Conservation (phyloP, 2,797 vertebrate species). For the Microcaecilia unicolor region DNA sequence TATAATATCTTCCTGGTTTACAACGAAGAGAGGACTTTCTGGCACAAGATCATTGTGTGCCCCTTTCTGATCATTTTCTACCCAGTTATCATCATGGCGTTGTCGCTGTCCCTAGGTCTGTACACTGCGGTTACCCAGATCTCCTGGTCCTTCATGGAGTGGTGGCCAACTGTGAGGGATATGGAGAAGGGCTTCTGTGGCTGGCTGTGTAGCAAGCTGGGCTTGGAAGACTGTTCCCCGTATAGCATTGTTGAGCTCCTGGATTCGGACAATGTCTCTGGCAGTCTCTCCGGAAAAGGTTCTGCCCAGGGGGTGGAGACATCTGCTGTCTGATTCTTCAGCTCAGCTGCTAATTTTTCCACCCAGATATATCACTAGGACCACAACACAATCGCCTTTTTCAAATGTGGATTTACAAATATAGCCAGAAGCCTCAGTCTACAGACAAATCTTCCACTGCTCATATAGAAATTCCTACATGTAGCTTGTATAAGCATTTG, state of each 20-base stretch:
- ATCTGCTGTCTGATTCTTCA: constrained; percentile 77
- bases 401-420: too few relatives aligned
- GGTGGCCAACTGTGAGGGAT: constrained; percentile 86
- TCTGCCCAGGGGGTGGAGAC: constrained; percentile 75
- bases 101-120: constrained; percentile 79
- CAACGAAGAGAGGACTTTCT: constrained; percentile 97
- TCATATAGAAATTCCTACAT: too few relatives aligned
- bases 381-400: too few relatives aligned
- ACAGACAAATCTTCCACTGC: too few relatives aligned
- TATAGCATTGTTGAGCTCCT: constrained; percentile 94
- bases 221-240: constrained; percentile 90
- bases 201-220: constrained; percentile 91
- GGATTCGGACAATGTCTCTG: constrained; percentile 85
- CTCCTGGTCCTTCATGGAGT: constrained; percentile 87
- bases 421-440: too few relatives aligned
- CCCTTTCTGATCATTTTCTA: constrained; percentile 96
- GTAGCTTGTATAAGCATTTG: too few relatives aligned
- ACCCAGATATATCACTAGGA: too few relatives aligned
- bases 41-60: constrained; percentile 94
- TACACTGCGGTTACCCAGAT: constrained; percentile 87
- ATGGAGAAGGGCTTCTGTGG: constrained; percentile 97
- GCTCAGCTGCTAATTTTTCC: too few relatives aligned
- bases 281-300: constrained; percentile 75
- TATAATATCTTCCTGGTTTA: constrained; percentile 97
- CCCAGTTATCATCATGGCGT: constrained; percentile 85